Percentiles rank a stretch among this genome's conserved stretches.
phyloP scores from a whole-genome alignment of 2,113 vertebrate genomes.

The Laticauda laticaudata region DNA sequence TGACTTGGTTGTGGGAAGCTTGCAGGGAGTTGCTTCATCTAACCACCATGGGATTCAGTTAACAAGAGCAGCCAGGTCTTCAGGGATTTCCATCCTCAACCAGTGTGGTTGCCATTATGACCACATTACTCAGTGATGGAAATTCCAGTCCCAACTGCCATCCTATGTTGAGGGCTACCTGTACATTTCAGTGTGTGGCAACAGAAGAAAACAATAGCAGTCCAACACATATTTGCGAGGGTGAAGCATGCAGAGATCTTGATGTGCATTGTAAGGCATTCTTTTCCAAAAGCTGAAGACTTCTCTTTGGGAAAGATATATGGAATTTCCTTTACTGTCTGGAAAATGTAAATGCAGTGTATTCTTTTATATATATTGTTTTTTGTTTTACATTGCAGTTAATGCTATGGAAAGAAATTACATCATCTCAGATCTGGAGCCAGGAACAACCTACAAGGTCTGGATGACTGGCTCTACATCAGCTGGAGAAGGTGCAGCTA shows the following conservation, averaged over 20 bases:
- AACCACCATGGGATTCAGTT: background rate
- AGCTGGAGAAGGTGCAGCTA: slow-evolving; percentile 50
- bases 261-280: background rate
- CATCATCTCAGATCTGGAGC: slow-evolving; percentile 32
- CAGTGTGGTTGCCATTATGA: background rate
- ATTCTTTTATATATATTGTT: background rate
- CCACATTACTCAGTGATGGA: background rate
- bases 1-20: background rate
- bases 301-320: background rate
- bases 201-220: background rate
- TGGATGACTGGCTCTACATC: slow-evolving; percentile 55
- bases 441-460: slow-evolving; percentile 42
- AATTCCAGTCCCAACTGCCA: background rate
- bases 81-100: background rate
- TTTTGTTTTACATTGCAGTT: background rate
- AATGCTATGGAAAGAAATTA: background rate
- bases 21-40: background rate
- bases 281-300: background rate
- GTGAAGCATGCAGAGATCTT: background rate
- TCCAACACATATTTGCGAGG: background rate
- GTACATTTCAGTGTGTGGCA: background rate
- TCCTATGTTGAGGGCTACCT: background rate
- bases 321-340: background rate
- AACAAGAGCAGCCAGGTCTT: background rate
- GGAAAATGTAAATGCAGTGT: background rate